Percentiles rank a stretch among this genome's conserved stretches.
Conservation (phyloP, 2,888 invertebrate genomes). For the Chloroclystis v-ata region DNA sequence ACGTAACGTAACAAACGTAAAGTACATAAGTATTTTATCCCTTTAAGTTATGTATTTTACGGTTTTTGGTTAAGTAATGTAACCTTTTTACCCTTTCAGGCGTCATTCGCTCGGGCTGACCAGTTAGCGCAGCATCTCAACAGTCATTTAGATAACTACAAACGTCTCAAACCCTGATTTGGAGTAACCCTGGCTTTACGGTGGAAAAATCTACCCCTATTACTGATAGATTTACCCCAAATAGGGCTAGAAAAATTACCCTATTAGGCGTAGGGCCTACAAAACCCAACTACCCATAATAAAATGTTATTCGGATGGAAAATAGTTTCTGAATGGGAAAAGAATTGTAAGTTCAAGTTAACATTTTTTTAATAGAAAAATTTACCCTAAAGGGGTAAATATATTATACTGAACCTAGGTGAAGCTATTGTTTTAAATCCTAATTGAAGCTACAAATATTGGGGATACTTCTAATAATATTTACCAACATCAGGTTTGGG, state of each 20-base stretch:
- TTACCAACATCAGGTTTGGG: too few species aligned
- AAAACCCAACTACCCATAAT: background rate
- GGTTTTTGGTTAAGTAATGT: background rate
- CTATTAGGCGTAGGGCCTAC: background rate
- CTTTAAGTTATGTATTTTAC: background rate
- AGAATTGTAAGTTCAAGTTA: too few species aligned
- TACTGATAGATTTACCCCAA: background rate
- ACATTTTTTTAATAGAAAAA: too few species aligned
- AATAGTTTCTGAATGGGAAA: too few species aligned
- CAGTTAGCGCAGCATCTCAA: conserved; percentile 70
- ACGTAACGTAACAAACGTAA: too few species aligned
- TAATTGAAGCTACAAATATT: too few species aligned
- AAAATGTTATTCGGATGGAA: too few species aligned
- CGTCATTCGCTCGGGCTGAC: conserved; percentile 68
- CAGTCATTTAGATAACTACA: conserved; percentile 74
- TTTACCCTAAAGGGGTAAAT: too few species aligned
- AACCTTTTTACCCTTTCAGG: conserved; percentile 41
- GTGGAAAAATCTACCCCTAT: background rate
- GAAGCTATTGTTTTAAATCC: too few species aligned
- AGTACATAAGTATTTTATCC: too few species aligned
- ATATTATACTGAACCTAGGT: too few species aligned
- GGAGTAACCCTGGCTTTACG: background rate
- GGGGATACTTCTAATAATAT: too few species aligned
- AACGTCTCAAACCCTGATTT: conserved; percentile 60
- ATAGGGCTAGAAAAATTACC: background rate